Conservation (phyloP, 1,140 invertebrate species). For the Bilobella aurantiaca region DNA sequence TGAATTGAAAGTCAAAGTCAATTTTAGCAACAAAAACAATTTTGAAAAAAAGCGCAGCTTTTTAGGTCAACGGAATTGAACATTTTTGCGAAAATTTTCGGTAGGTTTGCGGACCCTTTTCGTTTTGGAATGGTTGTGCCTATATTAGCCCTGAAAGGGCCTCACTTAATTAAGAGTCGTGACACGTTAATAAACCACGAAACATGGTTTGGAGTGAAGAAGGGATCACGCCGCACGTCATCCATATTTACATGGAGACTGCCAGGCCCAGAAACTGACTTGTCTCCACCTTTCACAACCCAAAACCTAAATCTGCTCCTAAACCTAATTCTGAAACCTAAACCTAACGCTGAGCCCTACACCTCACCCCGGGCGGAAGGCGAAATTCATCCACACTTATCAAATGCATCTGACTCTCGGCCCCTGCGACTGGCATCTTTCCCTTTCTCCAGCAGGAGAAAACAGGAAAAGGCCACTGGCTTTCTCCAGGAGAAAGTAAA, state of each 20-base stretch:
- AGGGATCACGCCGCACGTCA: conserved; percentile 2
- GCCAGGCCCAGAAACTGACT: not conserved
- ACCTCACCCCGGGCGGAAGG: not conserved
- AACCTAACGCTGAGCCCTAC: too few relatives aligned
- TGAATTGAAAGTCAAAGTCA: too few relatives aligned
- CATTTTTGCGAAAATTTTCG: not conserved
- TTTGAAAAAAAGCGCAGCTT: not conserved
- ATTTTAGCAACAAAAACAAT: too few relatives aligned
- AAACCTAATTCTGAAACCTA: too few relatives aligned
- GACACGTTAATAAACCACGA: conserved; percentile 8
- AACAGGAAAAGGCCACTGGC: not conserved
- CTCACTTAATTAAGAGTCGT: conserved; percentile 2
- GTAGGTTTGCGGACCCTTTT: not conserved
- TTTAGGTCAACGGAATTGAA: not conserved
- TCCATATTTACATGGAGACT: not conserved
- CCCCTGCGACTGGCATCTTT: not conserved
- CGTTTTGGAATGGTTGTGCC: not conserved
- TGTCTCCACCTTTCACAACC: not conserved
- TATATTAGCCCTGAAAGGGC: not conserved
- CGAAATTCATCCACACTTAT: conserved; percentile 7
- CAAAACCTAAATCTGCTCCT: too few relatives aligned
- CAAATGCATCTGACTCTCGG: conserved; percentile 4
- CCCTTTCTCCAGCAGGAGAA: not conserved
- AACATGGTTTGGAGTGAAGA: not conserved
- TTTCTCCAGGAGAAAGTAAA: not conserved